Percentiles rank a stretch among this genome's conserved stretches.
phyloP scores from a whole-genome alignment of 2,113 vertebrate genomes.

The Ia io region DNA sequence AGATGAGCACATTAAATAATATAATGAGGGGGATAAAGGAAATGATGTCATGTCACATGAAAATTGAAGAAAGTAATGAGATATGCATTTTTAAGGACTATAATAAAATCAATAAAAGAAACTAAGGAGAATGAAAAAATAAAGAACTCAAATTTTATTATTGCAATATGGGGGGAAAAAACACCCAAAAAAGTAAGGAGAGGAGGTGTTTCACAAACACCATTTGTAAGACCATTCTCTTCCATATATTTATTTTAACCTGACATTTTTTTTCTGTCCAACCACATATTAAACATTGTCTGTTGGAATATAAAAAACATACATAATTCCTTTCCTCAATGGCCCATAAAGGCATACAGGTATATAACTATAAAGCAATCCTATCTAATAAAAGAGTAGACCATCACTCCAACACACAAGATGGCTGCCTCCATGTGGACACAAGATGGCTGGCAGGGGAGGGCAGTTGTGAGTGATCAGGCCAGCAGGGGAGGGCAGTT shows the following conservation, averaged over 20 bases:
- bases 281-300: neutral
- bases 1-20: constrained; percentile 72
- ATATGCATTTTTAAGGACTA: constrained; percentile 67
- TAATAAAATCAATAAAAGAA: constrained; percentile 63
- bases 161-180: neutral
- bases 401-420: too few relatives aligned
- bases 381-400: too few relatives aligned
- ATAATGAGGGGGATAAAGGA: constrained; percentile 75
- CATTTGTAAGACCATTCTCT: neutral
- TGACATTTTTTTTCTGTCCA: neutral
- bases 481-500: too few relatives aligned
- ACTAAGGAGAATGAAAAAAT: constrained; percentile 43
- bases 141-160: constrained; percentile 45
- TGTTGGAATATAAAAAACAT: neutral
- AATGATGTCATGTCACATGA: constrained; percentile 78
- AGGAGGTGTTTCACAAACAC: neutral
- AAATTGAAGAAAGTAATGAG: constrained; percentile 73
- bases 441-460: too few relatives aligned
- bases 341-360: neutral
- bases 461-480: too few relatives aligned
- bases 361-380: neutral
- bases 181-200: neutral
- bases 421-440: too few relatives aligned
- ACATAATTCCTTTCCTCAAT: neutral
- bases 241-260: neutral